Evolutionary conservation across 1,140 invertebrate species (phyloP), one percentile per base, ranked within the genome.

Genomic region (Caenorhabditis remanei): DNA sequence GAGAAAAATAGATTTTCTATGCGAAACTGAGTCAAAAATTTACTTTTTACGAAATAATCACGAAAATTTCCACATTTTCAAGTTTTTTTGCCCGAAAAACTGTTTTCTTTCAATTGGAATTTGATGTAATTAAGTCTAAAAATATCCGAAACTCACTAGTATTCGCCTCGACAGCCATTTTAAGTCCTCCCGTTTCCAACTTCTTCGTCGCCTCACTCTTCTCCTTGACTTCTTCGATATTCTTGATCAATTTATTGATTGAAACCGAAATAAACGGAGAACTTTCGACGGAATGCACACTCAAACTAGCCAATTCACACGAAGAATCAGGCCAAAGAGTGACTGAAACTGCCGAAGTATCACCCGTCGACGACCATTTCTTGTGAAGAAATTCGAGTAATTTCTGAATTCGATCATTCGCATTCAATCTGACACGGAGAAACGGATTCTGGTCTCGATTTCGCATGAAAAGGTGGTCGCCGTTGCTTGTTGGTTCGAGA

Each of bases 301-400:
- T 11, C 32, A 79, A 50, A 50, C 71, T 79, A 6, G 71, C 71
- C 4, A 79, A 46, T 50, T 79, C 71, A 50, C 71, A 79, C 9
- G 71, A 79, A 13, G 32, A 19, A 79, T 79, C 71, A n/a, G 71
- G 71, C 71, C 71, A 79, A 13, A 79, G 24, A 50, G 71, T 79
- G 19, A 79, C 71, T 2, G 46, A 48, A 79, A 79, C n/a, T 9
- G 71, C 46, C 4, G 71, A 50, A 8, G 19, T 11, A 24, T 79
- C 71, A 6, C n/a, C n/a, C 13, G 46, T 21, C 13, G 40, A n/a
- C 16, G 55, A 32, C 83, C 83, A 84, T 61, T 84, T 84, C n/a
- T 53, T 32, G 11, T 84, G 83, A 11, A 84, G 24, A 16, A 63
- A 85, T 3, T 61, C 58, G 19, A 85, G 24, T 4, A 85, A 41